Base-by-base conservation (phyloP, 1,140 invertebrate genomes). In the Hylyphantes graminicola region DNA sequence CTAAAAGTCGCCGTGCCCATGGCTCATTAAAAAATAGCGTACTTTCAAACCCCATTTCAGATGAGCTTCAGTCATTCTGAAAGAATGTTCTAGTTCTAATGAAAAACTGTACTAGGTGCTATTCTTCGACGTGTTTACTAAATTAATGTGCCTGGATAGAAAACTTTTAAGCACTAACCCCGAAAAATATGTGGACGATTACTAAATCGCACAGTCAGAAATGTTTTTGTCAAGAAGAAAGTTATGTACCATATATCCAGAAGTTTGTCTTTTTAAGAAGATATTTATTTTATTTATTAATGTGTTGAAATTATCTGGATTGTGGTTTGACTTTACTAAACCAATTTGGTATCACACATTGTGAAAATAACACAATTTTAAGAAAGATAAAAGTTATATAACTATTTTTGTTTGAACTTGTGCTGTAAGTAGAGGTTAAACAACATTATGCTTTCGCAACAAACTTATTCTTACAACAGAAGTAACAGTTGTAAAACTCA, bases 1-100 rank as follows among this genome's bases (percentile, higher is more conserved):
- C 15, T 85, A 17, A 85, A 85, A 51, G 83, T 85, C 0, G 83
- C 75, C 5, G 75, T 85, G 48, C 83, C 83, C 13, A 85, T 85
- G 63, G 74, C 64, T 7, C 82, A 85, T n/a, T 84, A 59, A 57
- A n/a, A 50, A 10, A 70, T 2, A 12, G 59, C 51, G 2, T 19
- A 13, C 54, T 50, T 81, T 63, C 12, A 19, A 19, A 10, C 35
- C 48, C 7, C 21, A 53, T 79, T 2, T 63, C 12, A 54, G 51
- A 78, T 55, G 15, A 65, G n/a, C 50, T 9, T 72, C 35, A 72
- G 21, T 59, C 55, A 19, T 63, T 61, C 19, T 13, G 15, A 51
- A 51, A 15, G 48, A 72, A 21, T 80, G 19, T 53, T 19, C n/a
- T 63, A 48, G 15, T 63, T 68, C 50, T 35, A 7, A 12, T 21